A percentile compares a stretch with the other conserved stretches of the same genome.
Evolutionary conservation across 2,888 invertebrate species (phyloP).

Genomic region (Mylabris sibirica): DNA sequence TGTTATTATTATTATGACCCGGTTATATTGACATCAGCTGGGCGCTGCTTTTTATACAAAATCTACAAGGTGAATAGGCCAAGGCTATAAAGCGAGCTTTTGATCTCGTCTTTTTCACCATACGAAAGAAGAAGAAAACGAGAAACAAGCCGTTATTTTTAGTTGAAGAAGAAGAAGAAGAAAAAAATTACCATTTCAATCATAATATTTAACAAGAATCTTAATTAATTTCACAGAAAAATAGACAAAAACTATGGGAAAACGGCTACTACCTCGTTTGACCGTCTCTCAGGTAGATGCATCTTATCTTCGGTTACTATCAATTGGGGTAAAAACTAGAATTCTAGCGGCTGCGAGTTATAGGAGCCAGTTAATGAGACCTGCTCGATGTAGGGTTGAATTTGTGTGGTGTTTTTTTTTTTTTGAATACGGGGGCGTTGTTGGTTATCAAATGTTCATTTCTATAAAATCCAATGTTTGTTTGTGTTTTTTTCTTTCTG

Average conservation of each 20-base stretch:
- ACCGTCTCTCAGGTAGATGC: not conserved
- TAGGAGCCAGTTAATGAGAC: not conserved
- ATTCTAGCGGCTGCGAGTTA: not conserved
- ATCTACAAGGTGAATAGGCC: constrained; percentile 14
- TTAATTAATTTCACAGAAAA: not conserved
- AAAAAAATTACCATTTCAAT: constrained; percentile 3
- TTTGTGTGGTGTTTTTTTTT: not conserved
- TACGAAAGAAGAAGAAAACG: not conserved
- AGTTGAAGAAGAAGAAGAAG: not conserved
- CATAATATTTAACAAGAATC: not conserved
- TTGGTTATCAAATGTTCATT: not conserved
- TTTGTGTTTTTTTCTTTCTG: not conserved
- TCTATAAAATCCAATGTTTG: not conserved
- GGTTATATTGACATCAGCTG: constrained; percentile 12
- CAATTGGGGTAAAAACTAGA: not conserved
- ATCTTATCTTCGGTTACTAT: not conserved
- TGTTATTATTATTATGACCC: constrained; percentile 9
- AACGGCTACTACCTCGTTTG: not conserved
- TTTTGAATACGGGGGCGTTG: not conserved
- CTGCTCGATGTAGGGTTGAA: not conserved
- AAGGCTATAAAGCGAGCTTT: constrained; percentile 11
- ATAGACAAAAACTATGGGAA: not conserved
- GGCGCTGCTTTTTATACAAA: constrained; percentile 11
- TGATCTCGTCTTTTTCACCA: constrained; percentile 1
- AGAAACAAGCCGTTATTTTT: not conserved